phyloP scores from a whole-genome alignment of 2,888 invertebrate species.

The Caenorhabditis drosophilae region DNA sequence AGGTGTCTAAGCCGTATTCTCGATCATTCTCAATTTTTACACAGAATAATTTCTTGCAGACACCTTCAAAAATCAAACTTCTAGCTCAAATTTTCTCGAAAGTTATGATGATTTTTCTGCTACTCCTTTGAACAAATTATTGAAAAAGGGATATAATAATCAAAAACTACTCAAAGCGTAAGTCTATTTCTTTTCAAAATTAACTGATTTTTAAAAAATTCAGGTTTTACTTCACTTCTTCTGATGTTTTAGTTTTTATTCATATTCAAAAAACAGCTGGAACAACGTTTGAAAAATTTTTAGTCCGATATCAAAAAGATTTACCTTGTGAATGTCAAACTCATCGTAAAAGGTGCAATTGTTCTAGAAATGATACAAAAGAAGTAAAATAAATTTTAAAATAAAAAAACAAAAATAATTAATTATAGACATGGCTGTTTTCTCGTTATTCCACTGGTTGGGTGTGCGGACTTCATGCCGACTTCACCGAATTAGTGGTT shows the following conservation, averaged over 20 bases:
- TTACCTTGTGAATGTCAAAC: conserved; percentile 87
- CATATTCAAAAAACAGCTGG: conserved; percentile 99
- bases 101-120: no score
- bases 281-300: conserved; percentile 91
- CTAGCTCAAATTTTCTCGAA: no score
- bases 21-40: no score
- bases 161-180: no score
- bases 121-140: no score
- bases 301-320: conserved; percentile 90
- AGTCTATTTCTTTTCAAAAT: not conserved
- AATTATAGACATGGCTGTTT: conserved; percentile 87
- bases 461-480: conserved; percentile 87
- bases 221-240: conserved; percentile 70
- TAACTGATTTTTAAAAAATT: no score
- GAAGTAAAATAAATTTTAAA: no score
- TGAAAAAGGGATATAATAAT: no score
- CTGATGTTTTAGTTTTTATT: conserved; percentile 95
- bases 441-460: conserved; percentile 95
- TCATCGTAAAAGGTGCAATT: conserved; percentile 67
- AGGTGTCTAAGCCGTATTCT: no score
- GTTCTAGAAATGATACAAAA: conserved; percentile 72
- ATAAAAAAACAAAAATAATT: no score
- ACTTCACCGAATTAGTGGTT: conserved; percentile 86
- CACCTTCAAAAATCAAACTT: no score
- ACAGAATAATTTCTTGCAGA: no score